phyloP scores from a whole-genome alignment of 1,140 invertebrate species.

The Nomia melanderi region DNA sequence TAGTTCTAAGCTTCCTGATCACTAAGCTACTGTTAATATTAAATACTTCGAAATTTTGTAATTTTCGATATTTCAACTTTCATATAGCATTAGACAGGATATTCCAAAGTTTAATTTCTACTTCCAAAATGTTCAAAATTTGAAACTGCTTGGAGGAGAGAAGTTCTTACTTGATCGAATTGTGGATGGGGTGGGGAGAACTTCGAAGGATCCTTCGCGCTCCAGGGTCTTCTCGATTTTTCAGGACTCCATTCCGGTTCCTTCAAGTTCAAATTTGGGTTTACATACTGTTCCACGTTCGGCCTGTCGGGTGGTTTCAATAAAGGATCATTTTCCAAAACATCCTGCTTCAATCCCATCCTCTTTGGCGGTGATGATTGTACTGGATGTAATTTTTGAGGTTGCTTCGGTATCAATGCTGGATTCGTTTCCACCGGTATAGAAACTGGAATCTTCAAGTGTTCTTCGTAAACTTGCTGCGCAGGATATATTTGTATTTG shows the following conservation, averaged over 20 bases:
- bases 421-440: conserved; percentile 51
- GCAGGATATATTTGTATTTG: conserved; percentile 76
- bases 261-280: conserved; percentile 63
- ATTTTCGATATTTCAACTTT: no score
- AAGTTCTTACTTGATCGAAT: conserved; percentile 60
- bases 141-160: no score
- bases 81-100: no score
- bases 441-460: conserved; percentile 70
- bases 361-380: conserved; percentile 58
- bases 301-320: conserved; percentile 73
- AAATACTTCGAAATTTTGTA: no score
- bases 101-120: no score
- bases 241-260: conserved; percentile 69
- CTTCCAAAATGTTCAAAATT: no score
- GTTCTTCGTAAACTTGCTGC: conserved; percentile 77
- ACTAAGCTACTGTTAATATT: no score
- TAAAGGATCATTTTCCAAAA: conserved; percentile 77
- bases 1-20: no score
- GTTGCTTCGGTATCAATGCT: conserved; percentile 53
- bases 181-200: conserved; percentile 37
- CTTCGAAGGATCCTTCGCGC: conserved; percentile 70
- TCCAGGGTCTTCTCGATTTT: conserved; percentile 72
- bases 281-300: conserved; percentile 65
- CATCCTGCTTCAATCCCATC: conserved; percentile 72
- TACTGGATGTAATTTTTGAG: conserved; percentile 63